These are phyloP conservation scores for Apteryx owenii DNA, from an alignment of 2,113 vertebrate genomes.

Conservation along the genomic window DNA sequence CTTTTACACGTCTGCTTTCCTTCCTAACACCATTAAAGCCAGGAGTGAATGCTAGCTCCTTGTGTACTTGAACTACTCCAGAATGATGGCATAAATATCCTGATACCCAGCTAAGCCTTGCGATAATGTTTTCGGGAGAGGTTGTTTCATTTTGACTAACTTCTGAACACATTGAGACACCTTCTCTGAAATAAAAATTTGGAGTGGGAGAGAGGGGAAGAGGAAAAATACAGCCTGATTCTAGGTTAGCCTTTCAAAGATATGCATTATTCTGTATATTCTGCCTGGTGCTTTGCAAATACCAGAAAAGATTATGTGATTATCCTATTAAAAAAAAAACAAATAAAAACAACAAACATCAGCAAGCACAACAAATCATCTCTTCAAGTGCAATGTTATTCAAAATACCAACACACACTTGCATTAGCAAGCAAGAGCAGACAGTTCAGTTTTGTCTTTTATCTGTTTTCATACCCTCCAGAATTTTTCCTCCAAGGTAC, in stretches of 20 bases:
- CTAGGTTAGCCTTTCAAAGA: background rate
- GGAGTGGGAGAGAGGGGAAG: background rate
- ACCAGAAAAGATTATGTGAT: background rate
- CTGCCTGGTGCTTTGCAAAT: background rate
- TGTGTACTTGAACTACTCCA: background rate
- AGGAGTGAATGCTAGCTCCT: background rate
- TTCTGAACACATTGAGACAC: background rate
- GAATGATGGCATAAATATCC: background rate
- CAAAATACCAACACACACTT: background rate
- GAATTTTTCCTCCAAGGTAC: background rate
- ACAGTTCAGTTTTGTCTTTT: background rate
- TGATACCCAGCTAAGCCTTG: background rate
- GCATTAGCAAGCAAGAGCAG: background rate
- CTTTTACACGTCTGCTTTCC: background rate
- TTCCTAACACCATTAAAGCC: background rate
- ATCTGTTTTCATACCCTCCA: background rate
- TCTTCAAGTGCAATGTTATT: background rate
- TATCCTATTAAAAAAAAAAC: background rate
- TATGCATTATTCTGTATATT: background rate
- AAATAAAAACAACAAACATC: background rate
- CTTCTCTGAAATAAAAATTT: background rate
- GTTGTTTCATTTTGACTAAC: background rate
- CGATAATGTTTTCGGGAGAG: background rate
- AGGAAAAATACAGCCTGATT: background rate
- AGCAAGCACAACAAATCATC: background rate